These are phyloP conservation scores for Myodes glareolus DNA, from an alignment of 2,113 vertebrate species.

Conservation along the genomic window DNA sequence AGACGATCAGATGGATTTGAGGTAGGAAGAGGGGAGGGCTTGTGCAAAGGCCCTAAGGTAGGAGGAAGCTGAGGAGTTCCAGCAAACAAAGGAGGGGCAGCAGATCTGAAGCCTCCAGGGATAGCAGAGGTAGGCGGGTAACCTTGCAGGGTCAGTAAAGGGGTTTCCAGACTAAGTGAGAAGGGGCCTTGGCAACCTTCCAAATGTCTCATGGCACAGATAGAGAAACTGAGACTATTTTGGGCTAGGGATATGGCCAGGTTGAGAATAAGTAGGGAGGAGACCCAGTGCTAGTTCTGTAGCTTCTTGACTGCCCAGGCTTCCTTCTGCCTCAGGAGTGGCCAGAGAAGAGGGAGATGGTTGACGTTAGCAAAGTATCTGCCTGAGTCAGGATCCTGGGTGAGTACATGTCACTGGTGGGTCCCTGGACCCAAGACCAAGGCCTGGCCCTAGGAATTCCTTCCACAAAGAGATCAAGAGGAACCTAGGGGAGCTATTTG, in stretches of 20 bases:
- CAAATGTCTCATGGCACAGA: not conserved
- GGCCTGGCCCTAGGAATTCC: not conserved
- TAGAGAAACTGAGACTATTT: not conserved
- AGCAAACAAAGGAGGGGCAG: not conserved
- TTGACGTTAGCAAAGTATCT: not conserved
- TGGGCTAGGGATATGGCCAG: not conserved
- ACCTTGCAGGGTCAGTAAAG: not conserved
- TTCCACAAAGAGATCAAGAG: not conserved
- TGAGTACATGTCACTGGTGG: not conserved
- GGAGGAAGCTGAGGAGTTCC: not conserved
- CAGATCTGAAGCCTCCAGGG: not conserved
- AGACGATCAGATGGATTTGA: not conserved
- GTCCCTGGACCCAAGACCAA: not conserved
- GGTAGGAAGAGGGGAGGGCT: not conserved
- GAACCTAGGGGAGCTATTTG: not conserved
- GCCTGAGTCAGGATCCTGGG: not conserved
- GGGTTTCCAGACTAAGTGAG: not conserved
- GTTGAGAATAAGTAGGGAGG: not conserved
- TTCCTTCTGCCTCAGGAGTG: not conserved
- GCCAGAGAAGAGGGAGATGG: not conserved
- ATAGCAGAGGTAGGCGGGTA: not conserved
- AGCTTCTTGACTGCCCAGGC: not conserved
- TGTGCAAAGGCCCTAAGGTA: conserved; percentile 8
- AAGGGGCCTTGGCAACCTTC: not conserved
- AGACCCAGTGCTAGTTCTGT: not conserved